Evolutionary conservation across 2,113 vertebrate genomes (phyloP).

Genomic region (Cisticola juncidis): DNA sequence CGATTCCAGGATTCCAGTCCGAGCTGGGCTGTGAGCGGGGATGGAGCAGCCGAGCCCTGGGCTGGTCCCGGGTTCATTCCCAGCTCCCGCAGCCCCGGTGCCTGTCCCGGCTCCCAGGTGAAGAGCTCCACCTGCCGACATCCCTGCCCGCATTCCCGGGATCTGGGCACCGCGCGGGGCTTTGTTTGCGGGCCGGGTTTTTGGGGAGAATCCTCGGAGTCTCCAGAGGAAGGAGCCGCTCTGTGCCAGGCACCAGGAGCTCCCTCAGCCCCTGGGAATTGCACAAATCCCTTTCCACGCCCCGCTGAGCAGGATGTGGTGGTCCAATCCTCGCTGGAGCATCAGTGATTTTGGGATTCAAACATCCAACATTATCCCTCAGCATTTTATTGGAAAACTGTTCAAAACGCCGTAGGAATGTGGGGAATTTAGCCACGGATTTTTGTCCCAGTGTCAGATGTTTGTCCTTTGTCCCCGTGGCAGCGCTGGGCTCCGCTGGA

Average conservation of each 20-base stretch:
- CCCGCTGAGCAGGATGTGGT: not conserved
- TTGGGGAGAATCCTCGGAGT: not conserved
- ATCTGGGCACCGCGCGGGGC: too few relatives aligned
- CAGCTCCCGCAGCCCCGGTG: not conserved
- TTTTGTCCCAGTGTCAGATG: not conserved
- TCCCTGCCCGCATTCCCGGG: not conserved
- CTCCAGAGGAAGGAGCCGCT: not conserved
- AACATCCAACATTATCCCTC: not conserved
- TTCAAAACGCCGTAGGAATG: accelerated
- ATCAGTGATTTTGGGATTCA: not conserved
- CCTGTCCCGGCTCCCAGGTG: not conserved
- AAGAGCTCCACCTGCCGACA: slow-evolving; percentile 34
- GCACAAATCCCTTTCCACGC: not conserved
- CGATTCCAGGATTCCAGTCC: not conserved
- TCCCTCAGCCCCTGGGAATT: not conserved
- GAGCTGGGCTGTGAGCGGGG: accelerated
- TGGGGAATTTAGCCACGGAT: not conserved
- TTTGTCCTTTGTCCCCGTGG: not conserved
- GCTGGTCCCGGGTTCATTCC: not conserved
- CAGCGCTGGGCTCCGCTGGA: not conserved
- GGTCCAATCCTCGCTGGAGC: not conserved
- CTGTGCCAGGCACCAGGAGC: accelerated
- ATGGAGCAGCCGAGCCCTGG: not conserved
- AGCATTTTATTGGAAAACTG: not conserved
- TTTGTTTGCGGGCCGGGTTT: not conserved